Conservation (phyloP, 2,888 invertebrate genomes). For the Chrysina gloriosa region DNA sequence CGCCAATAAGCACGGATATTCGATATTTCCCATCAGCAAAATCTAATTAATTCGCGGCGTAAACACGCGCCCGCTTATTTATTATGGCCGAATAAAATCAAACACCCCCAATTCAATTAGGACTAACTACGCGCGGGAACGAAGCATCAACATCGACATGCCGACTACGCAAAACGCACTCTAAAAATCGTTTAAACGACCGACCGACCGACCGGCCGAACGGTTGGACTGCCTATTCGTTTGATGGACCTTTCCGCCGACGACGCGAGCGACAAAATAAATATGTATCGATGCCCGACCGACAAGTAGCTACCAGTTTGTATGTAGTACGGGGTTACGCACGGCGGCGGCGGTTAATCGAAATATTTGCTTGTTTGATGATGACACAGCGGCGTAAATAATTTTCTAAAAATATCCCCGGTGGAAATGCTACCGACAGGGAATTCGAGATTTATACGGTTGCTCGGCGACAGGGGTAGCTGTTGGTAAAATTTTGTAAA, state of each 20-base stretch:
- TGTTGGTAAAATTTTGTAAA: too few species aligned
- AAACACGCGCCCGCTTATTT: background rate
- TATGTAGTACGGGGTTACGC: background rate
- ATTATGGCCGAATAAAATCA: slow-evolving; percentile 1
- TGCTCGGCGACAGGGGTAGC: too few species aligned
- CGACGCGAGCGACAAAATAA: background rate
- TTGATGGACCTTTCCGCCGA: too few species aligned
- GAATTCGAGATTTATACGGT: too few species aligned
- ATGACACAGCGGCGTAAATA: too few species aligned
- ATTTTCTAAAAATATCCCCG: too few species aligned
- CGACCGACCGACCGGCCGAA: background rate
- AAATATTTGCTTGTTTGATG: too few species aligned
- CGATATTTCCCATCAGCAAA: background rate
- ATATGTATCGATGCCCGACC: background rate
- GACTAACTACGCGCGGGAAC: background rate
- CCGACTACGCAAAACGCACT: background rate
- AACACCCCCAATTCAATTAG: slow-evolving; percentile 2
- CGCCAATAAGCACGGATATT: background rate
- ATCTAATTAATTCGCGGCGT: background rate
- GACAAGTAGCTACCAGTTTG: background rate
- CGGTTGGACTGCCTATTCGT: too few species aligned
- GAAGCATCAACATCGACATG: background rate
- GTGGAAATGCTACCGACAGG: too few species aligned
- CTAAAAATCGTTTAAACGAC: background rate
- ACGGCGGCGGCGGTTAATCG: too few species aligned